Evolutionary conservation across 1,140 invertebrate genomes (phyloP).

Genomic region (Amphibalanus amphitrite): DNA sequence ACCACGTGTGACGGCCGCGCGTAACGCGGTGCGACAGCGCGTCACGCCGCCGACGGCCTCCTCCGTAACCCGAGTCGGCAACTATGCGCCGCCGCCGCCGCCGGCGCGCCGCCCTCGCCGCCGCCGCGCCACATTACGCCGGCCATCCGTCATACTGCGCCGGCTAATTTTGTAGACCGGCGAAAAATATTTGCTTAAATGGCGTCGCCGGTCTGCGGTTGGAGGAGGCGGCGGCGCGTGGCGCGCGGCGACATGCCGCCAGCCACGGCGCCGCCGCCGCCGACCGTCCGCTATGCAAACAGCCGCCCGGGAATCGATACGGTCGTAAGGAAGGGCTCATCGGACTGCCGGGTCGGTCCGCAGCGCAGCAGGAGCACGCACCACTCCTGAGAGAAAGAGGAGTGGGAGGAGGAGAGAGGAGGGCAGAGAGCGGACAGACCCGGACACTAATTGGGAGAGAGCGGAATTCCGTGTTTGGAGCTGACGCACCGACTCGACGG

Average conservation of each 20-base stretch:
- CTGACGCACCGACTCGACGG: no score
- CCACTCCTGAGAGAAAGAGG: no score
- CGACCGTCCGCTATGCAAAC: background rate
- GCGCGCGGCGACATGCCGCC: background rate
- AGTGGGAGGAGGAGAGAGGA: background rate
- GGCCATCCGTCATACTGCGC: background rate
- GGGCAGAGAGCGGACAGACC: no score
- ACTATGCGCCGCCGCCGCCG: constrained; percentile 9
- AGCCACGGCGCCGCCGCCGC: background rate
- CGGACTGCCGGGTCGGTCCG: no score
- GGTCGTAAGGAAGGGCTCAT: no score
- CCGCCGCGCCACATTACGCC: constrained; percentile 24
- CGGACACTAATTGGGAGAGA: background rate
- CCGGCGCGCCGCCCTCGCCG: constrained; percentile 15
- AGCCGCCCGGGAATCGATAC: background rate
- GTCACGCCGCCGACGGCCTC: background rate
- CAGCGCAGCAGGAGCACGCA: background rate
- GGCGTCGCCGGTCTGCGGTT: background rate
- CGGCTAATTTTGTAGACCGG: background rate
- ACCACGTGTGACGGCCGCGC: background rate
- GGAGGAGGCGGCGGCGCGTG: background rate
- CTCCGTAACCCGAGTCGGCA: background rate
- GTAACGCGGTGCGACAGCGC: background rate
- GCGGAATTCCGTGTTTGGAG: no score
- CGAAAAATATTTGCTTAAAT: background rate